Conservation (phyloP, 1,140 invertebrate species). For the Monomorium pharaonis region DNA sequence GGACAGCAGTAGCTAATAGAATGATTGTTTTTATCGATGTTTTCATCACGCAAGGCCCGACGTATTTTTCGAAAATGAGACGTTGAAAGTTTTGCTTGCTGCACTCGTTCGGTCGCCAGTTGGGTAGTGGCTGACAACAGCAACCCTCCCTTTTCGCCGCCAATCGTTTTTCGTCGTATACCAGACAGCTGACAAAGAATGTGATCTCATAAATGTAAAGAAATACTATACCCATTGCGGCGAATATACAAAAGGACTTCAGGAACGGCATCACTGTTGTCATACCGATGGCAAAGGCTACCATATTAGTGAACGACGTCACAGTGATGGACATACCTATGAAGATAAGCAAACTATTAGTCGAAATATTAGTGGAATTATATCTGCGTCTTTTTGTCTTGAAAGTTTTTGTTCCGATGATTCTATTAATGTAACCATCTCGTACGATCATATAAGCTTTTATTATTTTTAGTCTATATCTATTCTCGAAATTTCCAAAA, state of each 20-base stretch:
- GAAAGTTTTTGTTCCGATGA: not conserved
- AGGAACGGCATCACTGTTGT: slow-evolving; percentile 86
- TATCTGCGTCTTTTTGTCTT: no score
- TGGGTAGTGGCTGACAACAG: slow-evolving; percentile 78
- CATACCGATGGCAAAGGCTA: slow-evolving; percentile 89
- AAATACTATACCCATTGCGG: slow-evolving; percentile 84
- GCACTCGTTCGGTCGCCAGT: slow-evolving; percentile 85
- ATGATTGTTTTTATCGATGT: slow-evolving; percentile 83
- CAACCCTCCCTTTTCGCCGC: slow-evolving; percentile 84
- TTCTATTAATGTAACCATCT: not conserved
- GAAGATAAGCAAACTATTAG: slow-evolving; percentile 2
- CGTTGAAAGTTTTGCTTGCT: slow-evolving; percentile 84
- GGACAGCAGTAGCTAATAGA: slow-evolving; percentile 78
- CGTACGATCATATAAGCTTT: not conserved
- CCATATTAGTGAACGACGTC: slow-evolving; percentile 89
- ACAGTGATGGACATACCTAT: slow-evolving; percentile 87
- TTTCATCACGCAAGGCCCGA: slow-evolving; percentile 84
- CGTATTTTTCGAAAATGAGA: slow-evolving; percentile 84
- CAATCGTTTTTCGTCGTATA: slow-evolving; percentile 85
- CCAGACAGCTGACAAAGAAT: slow-evolving; percentile 86
- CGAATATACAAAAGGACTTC: slow-evolving; percentile 85
- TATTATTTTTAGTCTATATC: not conserved
- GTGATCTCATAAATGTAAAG: slow-evolving; percentile 86
- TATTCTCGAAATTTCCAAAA: not conserved
- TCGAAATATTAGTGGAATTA: not conserved